These are phyloP conservation scores for Melanaphis sacchari DNA, from an alignment of 1,140 invertebrate genomes.

Conservation along the genomic window DNA sequence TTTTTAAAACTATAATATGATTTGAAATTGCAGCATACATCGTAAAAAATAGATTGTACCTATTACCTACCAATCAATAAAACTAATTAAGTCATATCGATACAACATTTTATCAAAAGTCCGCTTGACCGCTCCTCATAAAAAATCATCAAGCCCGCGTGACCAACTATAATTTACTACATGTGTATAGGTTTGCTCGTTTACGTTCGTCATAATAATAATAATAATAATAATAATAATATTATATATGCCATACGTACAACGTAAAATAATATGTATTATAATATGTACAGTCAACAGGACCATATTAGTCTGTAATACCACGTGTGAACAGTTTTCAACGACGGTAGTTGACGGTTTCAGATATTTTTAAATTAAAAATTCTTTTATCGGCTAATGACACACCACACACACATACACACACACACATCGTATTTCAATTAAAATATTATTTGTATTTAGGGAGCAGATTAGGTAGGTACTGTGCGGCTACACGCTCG, in stretches of 20 bases:
- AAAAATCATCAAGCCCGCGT: not conserved
- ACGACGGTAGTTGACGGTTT: not conserved
- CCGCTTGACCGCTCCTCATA: not conserved
- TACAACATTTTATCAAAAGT: not conserved
- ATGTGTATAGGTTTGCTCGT: not conserved
- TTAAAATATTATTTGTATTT: not conserved
- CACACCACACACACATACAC: no score
- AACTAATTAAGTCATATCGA: not conserved
- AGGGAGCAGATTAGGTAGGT: no score
- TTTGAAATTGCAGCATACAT: not conserved
- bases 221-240: not conserved
- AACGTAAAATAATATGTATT: not conserved
- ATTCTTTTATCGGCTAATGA: not conserved
- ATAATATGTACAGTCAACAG: not conserved
- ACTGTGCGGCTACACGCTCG: no score
- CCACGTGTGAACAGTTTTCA: not conserved
- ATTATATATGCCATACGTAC: not conserved
- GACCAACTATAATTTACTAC: not conserved
- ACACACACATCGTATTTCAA: not conserved
- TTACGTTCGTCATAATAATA: not conserved
- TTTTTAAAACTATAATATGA: not conserved
- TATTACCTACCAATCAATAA: not conserved
- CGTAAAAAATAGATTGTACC: not conserved
- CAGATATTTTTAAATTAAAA: not conserved
- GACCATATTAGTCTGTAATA: not conserved